Conservation (phyloP, 2,888 invertebrate genomes). For the Sialis lutaria region DNA sequence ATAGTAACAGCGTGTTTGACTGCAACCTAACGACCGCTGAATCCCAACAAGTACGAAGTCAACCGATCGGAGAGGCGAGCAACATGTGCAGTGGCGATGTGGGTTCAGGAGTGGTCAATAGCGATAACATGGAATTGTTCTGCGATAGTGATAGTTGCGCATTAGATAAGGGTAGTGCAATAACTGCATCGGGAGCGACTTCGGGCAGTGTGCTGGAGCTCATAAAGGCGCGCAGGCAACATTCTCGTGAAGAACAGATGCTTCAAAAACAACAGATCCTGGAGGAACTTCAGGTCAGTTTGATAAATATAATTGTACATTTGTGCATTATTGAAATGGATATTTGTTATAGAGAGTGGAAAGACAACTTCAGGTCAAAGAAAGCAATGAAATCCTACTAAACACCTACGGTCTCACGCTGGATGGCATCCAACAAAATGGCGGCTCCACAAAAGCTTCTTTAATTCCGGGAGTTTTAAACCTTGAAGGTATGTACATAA, state of each 20-base stretch:
- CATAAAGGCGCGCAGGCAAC: slow-evolving; percentile 22
- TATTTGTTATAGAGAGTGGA: slow-evolving; percentile 37
- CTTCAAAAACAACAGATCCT: slow-evolving; percentile 51
- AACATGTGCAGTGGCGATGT: slow-evolving; percentile 12
- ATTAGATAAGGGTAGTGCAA: slow-evolving; percentile 26
- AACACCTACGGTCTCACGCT: slow-evolving; percentile 14
- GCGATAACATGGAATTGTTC: slow-evolving; percentile 20
- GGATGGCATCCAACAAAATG: slow-evolving; percentile 8
- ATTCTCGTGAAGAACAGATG: slow-evolving; percentile 37
- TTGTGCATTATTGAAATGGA: too few relatives aligned
- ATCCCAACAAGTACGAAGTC: slow-evolving; percentile 32
- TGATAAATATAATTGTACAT: neutral
- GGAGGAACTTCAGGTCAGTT: slow-evolving; percentile 38
- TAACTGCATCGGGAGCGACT: slow-evolving; percentile 12
- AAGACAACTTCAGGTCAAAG: slow-evolving; percentile 38
- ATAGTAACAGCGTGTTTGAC: slow-evolving; percentile 27
- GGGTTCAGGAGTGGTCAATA: slow-evolving; percentile 17
- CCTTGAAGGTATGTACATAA: slow-evolving; percentile 22
- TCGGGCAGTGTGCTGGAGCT: slow-evolving; percentile 22
- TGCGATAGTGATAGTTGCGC: slow-evolving; percentile 31
- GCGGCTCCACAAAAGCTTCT: neutral
- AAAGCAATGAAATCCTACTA: slow-evolving; percentile 20
- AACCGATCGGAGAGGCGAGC: slow-evolving; percentile 25
- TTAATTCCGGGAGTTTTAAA: slow-evolving; percentile 28
- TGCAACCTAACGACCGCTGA: slow-evolving; percentile 35